These are phyloP conservation scores for Nezara viridula DNA, from an alignment of 2,888 invertebrate species.

Conservation along the genomic window DNA sequence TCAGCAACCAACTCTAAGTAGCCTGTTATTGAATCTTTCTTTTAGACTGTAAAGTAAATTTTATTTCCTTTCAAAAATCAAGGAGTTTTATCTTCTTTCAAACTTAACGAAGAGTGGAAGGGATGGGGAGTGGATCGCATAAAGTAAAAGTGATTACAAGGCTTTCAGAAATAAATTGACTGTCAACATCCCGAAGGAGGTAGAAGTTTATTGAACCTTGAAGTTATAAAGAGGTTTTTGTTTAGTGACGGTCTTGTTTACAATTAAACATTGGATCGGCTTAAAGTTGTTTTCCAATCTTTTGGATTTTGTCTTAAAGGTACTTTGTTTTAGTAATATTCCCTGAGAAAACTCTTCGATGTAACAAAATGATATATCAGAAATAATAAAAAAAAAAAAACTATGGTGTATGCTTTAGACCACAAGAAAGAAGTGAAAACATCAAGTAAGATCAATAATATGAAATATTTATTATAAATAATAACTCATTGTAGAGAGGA, in stretches of 20 bases:
- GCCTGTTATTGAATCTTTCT: neutral
- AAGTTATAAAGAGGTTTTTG: neutral
- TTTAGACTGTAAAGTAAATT: neutral
- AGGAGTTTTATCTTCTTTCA: neutral
- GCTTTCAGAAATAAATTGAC: slow-evolving; percentile 40
- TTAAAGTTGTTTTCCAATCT: neutral
- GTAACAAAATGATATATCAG: too few species aligned
- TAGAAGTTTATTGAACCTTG: neutral
- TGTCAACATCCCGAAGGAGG: neutral
- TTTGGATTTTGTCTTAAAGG: too few species aligned
- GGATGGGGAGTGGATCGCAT: neutral
- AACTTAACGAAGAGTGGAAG: neutral
- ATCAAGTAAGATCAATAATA: too few species aligned
- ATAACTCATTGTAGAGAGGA: too few species aligned
- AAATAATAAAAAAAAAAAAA: too few species aligned
- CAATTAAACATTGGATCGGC: neutral
- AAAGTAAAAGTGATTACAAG: slow-evolving; percentile 33
- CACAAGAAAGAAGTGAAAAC: too few species aligned
- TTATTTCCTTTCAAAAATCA: neutral
- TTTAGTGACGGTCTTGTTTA: neutral
- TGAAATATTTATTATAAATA: too few species aligned
- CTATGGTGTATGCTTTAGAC: too few species aligned
- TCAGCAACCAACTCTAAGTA: neutral
- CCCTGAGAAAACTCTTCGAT: too few species aligned
- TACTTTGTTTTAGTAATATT: too few species aligned